These are phyloP conservation scores for Columbina picui DNA, from an alignment of 2,113 vertebrate species.

Conservation along the genomic window DNA sequence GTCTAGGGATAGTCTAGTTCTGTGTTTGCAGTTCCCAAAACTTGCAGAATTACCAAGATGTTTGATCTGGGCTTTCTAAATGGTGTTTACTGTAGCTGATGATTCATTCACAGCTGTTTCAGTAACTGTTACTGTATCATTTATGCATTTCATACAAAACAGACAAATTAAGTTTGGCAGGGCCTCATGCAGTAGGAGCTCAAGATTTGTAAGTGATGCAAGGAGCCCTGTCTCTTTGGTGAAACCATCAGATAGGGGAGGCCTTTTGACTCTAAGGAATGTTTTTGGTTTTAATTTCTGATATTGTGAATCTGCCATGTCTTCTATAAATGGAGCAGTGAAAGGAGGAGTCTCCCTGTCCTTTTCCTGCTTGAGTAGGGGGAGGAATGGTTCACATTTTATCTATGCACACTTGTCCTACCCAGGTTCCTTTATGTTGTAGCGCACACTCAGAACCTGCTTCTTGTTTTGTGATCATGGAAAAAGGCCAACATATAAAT, in stretches of 20 bases:
- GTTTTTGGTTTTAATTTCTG: neutral
- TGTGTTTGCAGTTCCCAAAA: neutral
- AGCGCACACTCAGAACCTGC: rapidly evolving
- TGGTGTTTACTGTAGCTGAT: constrained; percentile 47
- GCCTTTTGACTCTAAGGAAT: neutral
- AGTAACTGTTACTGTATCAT: constrained; percentile 21
- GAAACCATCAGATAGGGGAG: neutral
- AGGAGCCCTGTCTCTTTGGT: neutral
- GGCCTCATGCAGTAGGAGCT: neutral
- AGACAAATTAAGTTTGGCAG: constrained; percentile 43
- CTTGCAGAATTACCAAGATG: neutral
- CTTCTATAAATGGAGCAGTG: neutral
- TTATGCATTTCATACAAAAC: constrained; percentile 3
- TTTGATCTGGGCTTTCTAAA: constrained; percentile 10
- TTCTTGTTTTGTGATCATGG: neutral
- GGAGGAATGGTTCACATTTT: neutral
- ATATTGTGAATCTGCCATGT: neutral
- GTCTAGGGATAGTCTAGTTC: neutral
- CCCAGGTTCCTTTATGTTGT: neutral
- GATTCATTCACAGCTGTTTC: constrained; percentile 46
- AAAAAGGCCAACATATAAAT: neutral
- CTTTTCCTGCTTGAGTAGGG: neutral
- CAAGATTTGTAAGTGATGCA: neutral
- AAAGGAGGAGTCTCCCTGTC: neutral
- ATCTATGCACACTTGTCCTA: neutral